Conservation (phyloP, 2,797 vertebrate species). For the Tragelaphus oryx region DNA sequence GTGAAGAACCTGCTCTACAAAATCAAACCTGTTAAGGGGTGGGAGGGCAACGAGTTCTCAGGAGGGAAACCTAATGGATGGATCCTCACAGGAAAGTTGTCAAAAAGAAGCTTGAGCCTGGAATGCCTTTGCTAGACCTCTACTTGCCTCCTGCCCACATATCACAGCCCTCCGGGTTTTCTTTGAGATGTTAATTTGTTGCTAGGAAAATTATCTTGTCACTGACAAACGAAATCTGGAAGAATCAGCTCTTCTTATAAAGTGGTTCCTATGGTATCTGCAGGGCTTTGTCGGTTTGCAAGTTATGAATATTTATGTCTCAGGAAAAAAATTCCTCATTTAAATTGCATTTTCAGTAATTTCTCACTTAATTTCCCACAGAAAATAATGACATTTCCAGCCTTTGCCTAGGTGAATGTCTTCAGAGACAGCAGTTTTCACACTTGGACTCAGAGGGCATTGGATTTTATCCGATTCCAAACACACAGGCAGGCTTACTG, state of each 20-base stretch:
- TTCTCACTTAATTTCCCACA: slow-evolving; percentile 79
- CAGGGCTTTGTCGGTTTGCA: slow-evolving; percentile 76
- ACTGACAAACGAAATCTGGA: slow-evolving; percentile 75
- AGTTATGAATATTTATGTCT: slow-evolving; percentile 83
- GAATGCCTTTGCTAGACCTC: slow-evolving; percentile 57
- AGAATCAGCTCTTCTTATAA: slow-evolving; percentile 78
- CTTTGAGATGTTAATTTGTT: slow-evolving; percentile 85
- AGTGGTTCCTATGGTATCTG: slow-evolving; percentile 82
- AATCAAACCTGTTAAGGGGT: not conserved
- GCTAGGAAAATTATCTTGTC: slow-evolving; percentile 82
- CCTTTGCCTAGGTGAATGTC: slow-evolving; percentile 74
- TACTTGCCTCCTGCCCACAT: slow-evolving; percentile 62
- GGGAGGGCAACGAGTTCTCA: not conserved
- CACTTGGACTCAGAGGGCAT: slow-evolving; percentile 63
- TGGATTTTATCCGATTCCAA: slow-evolving; percentile 69
- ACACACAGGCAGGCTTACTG: slow-evolving; percentile 67
- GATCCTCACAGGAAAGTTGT: not conserved
- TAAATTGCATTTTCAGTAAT: slow-evolving; percentile 72
- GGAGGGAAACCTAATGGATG: not conserved
- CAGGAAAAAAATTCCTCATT: slow-evolving; percentile 64
- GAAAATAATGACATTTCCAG: slow-evolving; percentile 73
- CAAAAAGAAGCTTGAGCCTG: not conserved
- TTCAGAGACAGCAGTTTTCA: slow-evolving; percentile 77
- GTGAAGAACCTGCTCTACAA: not conserved
- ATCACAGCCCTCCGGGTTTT: slow-evolving; percentile 31